phyloP scores from a whole-genome alignment of 2,888 invertebrate species.

The Himalopsyche anomala region DNA sequence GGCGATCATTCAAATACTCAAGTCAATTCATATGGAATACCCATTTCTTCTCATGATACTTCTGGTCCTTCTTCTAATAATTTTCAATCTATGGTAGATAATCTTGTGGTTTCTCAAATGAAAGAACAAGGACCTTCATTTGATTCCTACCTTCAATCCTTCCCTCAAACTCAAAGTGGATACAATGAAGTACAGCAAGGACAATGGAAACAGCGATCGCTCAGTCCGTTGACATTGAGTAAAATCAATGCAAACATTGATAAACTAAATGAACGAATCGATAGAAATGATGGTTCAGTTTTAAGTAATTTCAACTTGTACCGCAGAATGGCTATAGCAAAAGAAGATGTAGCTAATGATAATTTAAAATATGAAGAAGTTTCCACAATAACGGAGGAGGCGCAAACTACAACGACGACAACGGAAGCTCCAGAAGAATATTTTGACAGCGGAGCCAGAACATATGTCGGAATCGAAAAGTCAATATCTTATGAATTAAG shows the following conservation, averaged over 20 bases:
- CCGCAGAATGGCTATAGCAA: conserved; percentile 52
- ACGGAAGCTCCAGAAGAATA: conserved; percentile 71
- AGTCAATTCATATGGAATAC: conserved; percentile 58
- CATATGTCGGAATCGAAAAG: conserved; percentile 51
- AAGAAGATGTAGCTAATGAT: conserved; percentile 17
- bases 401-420: conserved; percentile 68
- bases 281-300: conserved; percentile 44
- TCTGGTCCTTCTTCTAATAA: conserved; percentile 16
- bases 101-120: conserved; percentile 52
- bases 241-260: conserved; percentile 61
- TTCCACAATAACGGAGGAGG: conserved; percentile 68
- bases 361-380: conserved; percentile 44
- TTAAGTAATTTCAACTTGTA: conserved; percentile 38
- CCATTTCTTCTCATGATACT: conserved; percentile 45
- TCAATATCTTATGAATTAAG: conserved; percentile 70
- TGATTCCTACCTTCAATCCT: conserved; percentile 54
- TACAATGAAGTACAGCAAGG: conserved; percentile 39
- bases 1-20: neutral
- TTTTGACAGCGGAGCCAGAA: neutral
- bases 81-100: conserved; percentile 61
- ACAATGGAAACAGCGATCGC: conserved; percentile 47
- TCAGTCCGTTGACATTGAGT: conserved; percentile 56
- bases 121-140: conserved; percentile 50
- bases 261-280: conserved; percentile 54
- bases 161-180: conserved; percentile 49